Conservation (phyloP, 1,140 invertebrate species). For the Pachypeltis micranthus region DNA sequence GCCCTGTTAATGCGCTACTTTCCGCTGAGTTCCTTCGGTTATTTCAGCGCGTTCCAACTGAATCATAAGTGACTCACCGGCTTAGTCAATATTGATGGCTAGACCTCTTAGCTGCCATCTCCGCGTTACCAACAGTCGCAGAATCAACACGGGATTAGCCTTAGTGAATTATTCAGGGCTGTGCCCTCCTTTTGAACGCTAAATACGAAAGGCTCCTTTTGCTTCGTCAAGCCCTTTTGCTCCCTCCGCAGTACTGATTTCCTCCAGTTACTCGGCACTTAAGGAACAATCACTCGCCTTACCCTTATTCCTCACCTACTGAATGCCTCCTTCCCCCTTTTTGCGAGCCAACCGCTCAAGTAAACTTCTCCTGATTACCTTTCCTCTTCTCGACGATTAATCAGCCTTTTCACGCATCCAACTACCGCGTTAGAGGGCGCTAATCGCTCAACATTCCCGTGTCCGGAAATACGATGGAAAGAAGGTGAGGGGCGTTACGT, state of each 20-base stretch:
- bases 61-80: neutral
- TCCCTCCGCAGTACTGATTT: no score
- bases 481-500: no score
- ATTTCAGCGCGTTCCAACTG: neutral
- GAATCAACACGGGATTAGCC: conserved; percentile 6
- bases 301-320: neutral
- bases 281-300: neutral
- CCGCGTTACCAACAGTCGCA: no score
- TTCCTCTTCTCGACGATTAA: no score
- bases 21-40: neutral
- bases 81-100: conserved; percentile 3
- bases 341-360: no score
- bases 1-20: neutral
- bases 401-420: no score
- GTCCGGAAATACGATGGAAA: no score
- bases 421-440: no score
- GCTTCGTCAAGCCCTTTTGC: neutral
- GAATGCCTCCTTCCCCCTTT: neutral
- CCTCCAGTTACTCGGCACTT: neutral
- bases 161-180: conserved; percentile 2
- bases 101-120: neutral
- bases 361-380: no score
- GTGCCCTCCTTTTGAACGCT: neutral
- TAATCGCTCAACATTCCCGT: no score
- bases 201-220: neutral